Evolutionary conservation across 2,113 vertebrate species (phyloP).

Genomic region (Naja naja): DNA sequence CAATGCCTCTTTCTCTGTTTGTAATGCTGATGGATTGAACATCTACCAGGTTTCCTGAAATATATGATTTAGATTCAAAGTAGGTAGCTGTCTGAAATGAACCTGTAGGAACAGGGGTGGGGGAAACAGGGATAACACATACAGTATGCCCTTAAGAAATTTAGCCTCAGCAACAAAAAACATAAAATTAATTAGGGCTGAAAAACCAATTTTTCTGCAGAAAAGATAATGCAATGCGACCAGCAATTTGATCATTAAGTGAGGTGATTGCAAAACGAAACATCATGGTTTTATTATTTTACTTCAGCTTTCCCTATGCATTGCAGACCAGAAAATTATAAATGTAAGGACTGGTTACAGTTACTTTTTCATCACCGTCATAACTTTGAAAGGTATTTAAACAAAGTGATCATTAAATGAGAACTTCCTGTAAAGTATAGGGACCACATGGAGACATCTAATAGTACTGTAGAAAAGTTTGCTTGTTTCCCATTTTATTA

Average conservation of each 20-base stretch:
- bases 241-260: too few relatives aligned
- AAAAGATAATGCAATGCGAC: not conserved
- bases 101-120: not conserved
- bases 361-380: too few relatives aligned
- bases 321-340: too few relatives aligned
- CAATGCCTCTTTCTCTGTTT: too few relatives aligned
- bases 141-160: not conserved
- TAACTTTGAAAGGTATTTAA: too few relatives aligned
- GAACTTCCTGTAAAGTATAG: not conserved
- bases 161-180: not conserved
- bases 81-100: not conserved
- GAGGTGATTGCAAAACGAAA: too few relatives aligned
- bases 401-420: too few relatives aligned
- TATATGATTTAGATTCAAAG: not conserved
- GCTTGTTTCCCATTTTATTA: too few relatives aligned
- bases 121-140: not conserved
- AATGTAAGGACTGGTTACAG: too few relatives aligned
- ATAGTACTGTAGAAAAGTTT: not conserved
- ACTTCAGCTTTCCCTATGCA: too few relatives aligned
- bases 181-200: not conserved
- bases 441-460: not conserved
- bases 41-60: not conserved
- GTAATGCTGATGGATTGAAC: not conserved
- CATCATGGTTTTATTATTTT: too few relatives aligned
- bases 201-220: not conserved